Base-by-base conservation (phyloP, 2,113 vertebrate species). In the Albula glossodonta region DNA sequence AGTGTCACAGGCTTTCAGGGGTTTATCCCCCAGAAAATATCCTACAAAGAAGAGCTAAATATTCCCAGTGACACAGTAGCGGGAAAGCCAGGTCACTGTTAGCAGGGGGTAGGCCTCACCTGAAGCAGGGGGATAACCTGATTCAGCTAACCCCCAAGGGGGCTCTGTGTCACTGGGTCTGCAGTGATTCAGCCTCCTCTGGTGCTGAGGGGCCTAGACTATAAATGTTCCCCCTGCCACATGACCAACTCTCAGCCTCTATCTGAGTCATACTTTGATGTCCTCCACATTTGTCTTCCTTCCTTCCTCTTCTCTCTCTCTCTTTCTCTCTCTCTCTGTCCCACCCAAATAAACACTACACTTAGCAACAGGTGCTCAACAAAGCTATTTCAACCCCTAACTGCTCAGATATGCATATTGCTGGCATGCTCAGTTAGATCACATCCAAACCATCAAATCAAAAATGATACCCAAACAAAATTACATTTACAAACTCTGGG, bases 21-120 rank as follows among this genome's bases (percentile, higher is more conserved):
- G 78, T 50, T 79, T 19, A 79, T 79, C 78, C 78, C 50, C 78
- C 78, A 79, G 41, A 50, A 66, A 79, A 79, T 79, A 79, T 11
- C 31, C 78, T 79, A 19, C 13, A 48, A 10, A 79, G 78, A 50
- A 79, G 22, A 79, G 22, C 41, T 49, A 79, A 15, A 49, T 79
- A 13, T 9, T 79, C 31, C 50, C 41, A 7, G 70, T 13, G n/a
- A 2, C 7, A 25, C 70, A 74, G 49, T 4, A 25, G 4, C 9
- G 6, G 31, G 31, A 48, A 17, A 2, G 48, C 78, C 17, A 48
- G 78, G 78, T 11, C 31, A 48, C 2, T 25, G 41, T 48, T 2
- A 48, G 41, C 41, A 15, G 78, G 78, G n/a, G 1, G 10, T 79
- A 50, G 78, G 78, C 78, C 78, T 50, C 78, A 50, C 9, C 78